A percentile compares a stretch with the other conserved stretches of the same genome.
These are phyloP conservation scores for Diplazon laetatorius DNA, from an alignment of 2,888 invertebrate species.

Conservation along the genomic window DNA sequence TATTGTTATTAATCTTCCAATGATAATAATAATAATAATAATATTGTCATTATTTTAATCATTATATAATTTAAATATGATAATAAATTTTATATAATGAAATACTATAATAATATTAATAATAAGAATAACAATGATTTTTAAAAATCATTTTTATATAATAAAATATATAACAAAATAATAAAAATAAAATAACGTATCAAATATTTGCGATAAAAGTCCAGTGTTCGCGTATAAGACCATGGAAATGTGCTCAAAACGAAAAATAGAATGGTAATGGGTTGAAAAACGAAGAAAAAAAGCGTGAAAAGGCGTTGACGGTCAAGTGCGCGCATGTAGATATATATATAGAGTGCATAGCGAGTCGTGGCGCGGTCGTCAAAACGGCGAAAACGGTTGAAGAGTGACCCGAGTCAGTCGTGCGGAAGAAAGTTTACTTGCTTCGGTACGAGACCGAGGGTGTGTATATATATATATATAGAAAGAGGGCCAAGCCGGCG, in stretches of 20 bases:
- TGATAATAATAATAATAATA: too few species aligned
- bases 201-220: too few species aligned
- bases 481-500: constrained; percentile 45
- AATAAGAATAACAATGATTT: neutral
- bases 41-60: too few species aligned
- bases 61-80: too few species aligned
- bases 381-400: constrained; percentile 61
- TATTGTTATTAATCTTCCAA: too few species aligned
- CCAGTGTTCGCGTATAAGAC: too few species aligned
- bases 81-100: too few species aligned
- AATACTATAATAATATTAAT: neutral
- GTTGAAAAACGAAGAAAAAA: neutral
- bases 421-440: constrained; percentile 50
- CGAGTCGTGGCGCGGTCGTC: constrained; percentile 45
- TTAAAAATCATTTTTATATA: too few species aligned
- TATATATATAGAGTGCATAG: constrained; percentile 33
- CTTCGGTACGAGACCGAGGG: constrained; percentile 23
- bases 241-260: too few species aligned
- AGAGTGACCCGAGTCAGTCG: constrained; percentile 59
- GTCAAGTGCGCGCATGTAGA: constrained; percentile 58
- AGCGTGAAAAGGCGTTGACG: constrained; percentile 26
- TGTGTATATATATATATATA: neutral
- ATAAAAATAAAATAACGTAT: neutral
- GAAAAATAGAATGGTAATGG: neutral
- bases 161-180: neutral